Evolutionary conservation across 2,888 invertebrate species (phyloP).

Genomic region (Noctua janthina): DNA sequence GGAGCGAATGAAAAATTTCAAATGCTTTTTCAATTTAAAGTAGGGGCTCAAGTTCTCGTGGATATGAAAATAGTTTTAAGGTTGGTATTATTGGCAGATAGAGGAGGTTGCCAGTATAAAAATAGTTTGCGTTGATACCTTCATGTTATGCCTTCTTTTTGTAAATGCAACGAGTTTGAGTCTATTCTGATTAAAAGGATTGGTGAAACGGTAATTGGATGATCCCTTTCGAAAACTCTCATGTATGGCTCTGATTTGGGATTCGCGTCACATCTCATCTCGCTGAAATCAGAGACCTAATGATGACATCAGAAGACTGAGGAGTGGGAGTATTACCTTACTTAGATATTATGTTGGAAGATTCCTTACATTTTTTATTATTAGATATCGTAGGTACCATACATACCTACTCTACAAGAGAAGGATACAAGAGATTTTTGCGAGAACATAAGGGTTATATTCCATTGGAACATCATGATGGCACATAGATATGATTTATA

Average conservation of each 20-base stretch:
- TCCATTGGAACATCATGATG: neutral
- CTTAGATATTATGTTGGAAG: neutral
- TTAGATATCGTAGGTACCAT: neutral
- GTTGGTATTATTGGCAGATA: conserved; percentile 9
- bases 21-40: conserved; percentile 28
- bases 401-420: neutral
- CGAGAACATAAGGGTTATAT: neutral
- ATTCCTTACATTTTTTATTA: conserved; percentile 13
- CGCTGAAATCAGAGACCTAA: conserved; percentile 9
- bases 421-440: neutral
- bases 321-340: neutral
- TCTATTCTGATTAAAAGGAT: neutral
- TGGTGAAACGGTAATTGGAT: conserved; percentile 15
- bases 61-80: conserved; percentile 34
- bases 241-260: conserved; percentile 9
- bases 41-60: neutral
- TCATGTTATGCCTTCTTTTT: neutral
- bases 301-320: conserved; percentile 12
- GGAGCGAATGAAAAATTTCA: conserved; percentile 41
- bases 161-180: neutral
- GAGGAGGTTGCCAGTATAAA: conserved; percentile 15
- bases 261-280: conserved; percentile 15
- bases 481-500: neutral
- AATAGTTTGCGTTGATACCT: neutral
- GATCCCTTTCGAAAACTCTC: conserved; percentile 8